Conservation (phyloP, 2,888 invertebrate species). For the Drosophila tripunctata region DNA sequence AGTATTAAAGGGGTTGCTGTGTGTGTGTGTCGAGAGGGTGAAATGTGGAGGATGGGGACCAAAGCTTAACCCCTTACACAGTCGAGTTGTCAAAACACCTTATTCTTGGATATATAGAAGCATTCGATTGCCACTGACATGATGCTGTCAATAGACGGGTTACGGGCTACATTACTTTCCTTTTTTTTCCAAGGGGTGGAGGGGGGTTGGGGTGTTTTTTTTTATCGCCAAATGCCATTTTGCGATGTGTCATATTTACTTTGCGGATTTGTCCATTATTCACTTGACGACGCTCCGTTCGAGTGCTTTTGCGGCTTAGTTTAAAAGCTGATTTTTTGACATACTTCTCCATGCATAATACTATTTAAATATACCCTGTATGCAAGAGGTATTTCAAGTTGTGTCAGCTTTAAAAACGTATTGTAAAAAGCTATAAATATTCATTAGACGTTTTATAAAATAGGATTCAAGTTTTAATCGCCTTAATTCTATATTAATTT, state of each 20-base stretch:
- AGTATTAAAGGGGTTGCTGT: too few species aligned
- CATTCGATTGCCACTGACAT: constrained; percentile 51
- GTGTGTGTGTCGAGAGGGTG: constrained; percentile 10
- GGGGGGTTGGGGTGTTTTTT: too few species aligned
- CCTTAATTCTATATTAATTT: too few species aligned
- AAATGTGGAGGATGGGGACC: constrained; percentile 18
- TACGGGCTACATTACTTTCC: constrained; percentile 19
- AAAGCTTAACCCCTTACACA: constrained; percentile 57
- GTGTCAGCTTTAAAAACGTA: background rate
- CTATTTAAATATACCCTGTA: constrained; percentile 3
- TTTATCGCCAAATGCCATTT: constrained; percentile 77
- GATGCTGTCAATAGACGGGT: constrained; percentile 41
- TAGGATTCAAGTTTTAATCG: too few species aligned
- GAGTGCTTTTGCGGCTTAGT: constrained; percentile 76
- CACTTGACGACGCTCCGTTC: constrained; percentile 67
- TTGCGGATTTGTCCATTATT: constrained; percentile 78
- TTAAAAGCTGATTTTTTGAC: constrained; percentile 70
- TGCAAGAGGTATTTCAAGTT: background rate
- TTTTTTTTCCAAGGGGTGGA: too few species aligned
- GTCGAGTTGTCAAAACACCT: constrained; percentile 71
- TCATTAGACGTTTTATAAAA: too few species aligned
- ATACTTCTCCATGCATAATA: constrained; percentile 43
- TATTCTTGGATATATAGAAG: constrained; percentile 28
- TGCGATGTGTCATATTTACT: constrained; percentile 78
- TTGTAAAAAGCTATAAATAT: too few species aligned